A percentile compares a stretch with the other conserved stretches of the same genome.
Evolutionary conservation across 2,113 vertebrate species (phyloP).

Genomic region (Podarcis raffonei): DNA sequence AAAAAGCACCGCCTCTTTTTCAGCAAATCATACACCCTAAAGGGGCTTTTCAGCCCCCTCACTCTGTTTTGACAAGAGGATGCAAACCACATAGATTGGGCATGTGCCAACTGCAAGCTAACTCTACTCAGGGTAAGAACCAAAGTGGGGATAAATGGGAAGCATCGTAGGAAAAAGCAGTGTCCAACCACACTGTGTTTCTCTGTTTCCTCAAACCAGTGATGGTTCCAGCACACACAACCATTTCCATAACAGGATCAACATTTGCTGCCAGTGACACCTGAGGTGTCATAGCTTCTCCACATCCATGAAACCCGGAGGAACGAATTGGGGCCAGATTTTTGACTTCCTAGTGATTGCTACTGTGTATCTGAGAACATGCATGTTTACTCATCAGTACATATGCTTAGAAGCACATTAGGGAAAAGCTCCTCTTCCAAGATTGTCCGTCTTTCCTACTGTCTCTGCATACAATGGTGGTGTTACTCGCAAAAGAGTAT

Average conservation of each 20-base stretch:
- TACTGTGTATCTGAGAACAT: conserved; percentile 12
- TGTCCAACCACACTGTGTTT: not conserved
- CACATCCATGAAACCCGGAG: not conserved
- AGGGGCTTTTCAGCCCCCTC: not conserved
- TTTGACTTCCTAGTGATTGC: not conserved
- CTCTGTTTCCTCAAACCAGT: not conserved
- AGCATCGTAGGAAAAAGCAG: not conserved
- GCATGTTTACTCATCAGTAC: conserved; percentile 11
- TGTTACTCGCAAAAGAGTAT: not conserved
- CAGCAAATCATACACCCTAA: not conserved
- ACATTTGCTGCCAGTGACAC: not conserved
- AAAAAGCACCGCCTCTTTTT: not conserved
- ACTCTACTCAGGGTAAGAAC: conserved; percentile 11
- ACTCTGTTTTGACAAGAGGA: not conserved
- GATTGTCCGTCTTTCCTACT: not conserved
- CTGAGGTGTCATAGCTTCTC: not conserved
- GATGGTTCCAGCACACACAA: not conserved
- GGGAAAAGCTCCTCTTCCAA: not conserved
- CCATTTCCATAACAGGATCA: not conserved
- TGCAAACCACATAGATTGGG: conserved; percentile 15
- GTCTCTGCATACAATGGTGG: not conserved
- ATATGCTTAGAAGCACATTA: not conserved
- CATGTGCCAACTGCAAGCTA: conserved; percentile 52
- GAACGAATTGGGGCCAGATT: not conserved
- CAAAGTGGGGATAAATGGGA: not conserved